Conservation (phyloP, 2,888 invertebrate species). For the Phasia obesa region DNA sequence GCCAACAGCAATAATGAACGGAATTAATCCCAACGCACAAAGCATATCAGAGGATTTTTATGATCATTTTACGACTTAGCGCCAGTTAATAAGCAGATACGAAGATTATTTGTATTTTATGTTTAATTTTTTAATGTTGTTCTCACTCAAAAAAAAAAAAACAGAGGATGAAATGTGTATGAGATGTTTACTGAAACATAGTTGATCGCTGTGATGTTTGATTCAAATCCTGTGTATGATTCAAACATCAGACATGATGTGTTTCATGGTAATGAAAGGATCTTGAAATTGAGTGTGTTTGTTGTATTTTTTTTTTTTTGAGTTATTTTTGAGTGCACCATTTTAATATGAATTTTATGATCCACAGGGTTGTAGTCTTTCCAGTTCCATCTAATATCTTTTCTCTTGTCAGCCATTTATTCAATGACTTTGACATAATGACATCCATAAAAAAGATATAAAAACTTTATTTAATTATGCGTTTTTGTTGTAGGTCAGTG, state of each 20-base stretch:
- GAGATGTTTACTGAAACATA: not conserved
- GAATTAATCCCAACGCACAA: constrained; percentile 42
- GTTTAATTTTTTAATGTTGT: constrained; percentile 9
- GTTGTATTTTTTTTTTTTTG: no score
- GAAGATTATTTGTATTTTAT: constrained; percentile 43
- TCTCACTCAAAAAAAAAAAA: constrained; percentile 5
- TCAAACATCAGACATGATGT: constrained; percentile 60
- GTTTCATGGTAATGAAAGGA: constrained; percentile 25
- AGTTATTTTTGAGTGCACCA: constrained; percentile 48
- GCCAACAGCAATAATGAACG: constrained; percentile 50
- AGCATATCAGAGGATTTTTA: constrained; percentile 74
- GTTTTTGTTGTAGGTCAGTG: constrained; percentile 74
- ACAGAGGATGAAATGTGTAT: not conserved
- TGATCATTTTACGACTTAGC: constrained; percentile 82
- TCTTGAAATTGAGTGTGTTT: constrained; percentile 53
- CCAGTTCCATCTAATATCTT: not conserved
- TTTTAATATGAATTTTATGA: constrained; percentile 81
- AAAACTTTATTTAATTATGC: constrained; percentile 71
- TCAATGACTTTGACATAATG: constrained; percentile 77
- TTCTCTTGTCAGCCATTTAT: constrained; percentile 43
- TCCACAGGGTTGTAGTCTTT: constrained; percentile 71
- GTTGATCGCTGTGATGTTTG: constrained; percentile 33
- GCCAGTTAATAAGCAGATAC: constrained; percentile 74
- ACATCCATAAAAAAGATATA: constrained; percentile 79
- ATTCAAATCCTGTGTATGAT: constrained; percentile 16